Evolutionary conservation across 2,888 invertebrate species (phyloP).

Genomic region (Scaptomyza flava): DNA sequence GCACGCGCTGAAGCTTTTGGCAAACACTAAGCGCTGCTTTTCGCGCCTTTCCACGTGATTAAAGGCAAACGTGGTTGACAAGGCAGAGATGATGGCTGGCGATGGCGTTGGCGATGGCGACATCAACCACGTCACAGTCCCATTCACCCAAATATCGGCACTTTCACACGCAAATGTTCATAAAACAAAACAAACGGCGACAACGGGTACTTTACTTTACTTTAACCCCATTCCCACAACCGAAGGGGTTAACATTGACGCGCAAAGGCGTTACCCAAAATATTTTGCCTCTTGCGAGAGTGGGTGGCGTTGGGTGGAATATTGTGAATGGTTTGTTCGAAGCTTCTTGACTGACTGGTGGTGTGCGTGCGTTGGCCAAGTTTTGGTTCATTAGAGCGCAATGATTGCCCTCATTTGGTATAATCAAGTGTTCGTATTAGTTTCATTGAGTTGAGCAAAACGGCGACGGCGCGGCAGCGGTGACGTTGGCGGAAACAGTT

Average conservation of each 20-base stretch:
- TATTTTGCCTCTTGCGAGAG: conserved; percentile 54
- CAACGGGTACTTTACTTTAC: conserved; percentile 28
- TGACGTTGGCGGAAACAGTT: background rate
- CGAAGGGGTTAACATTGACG: conserved; percentile 56
- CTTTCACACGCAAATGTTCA: conserved; percentile 77
- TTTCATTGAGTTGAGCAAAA: conserved; percentile 54
- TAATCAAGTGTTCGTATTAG: conserved; percentile 75
- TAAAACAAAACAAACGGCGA: conserved; percentile 33
- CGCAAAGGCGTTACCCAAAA: conserved; percentile 73
- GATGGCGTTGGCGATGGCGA: conserved; percentile 35
- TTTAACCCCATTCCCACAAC: background rate
- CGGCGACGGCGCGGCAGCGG: background rate
- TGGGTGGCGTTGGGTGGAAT: conserved; percentile 19
- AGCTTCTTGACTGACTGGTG: conserved; percentile 32
- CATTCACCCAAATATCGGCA: conserved; percentile 73
- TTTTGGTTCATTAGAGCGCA: conserved; percentile 79
- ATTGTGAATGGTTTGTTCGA: conserved; percentile 10
- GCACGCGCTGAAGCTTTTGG: conserved; percentile 78
- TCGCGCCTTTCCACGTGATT: conserved; percentile 85
- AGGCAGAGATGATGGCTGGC: conserved; percentile 2
- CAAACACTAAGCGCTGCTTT: conserved; percentile 81
- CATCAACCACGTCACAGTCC: conserved; percentile 56
- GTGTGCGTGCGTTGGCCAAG: conserved; percentile 59
- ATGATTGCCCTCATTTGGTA: conserved; percentile 77
- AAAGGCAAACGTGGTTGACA: conserved; percentile 61